phyloP scores from a whole-genome alignment of 2,113 vertebrate genomes.

The Passer montanus region DNA sequence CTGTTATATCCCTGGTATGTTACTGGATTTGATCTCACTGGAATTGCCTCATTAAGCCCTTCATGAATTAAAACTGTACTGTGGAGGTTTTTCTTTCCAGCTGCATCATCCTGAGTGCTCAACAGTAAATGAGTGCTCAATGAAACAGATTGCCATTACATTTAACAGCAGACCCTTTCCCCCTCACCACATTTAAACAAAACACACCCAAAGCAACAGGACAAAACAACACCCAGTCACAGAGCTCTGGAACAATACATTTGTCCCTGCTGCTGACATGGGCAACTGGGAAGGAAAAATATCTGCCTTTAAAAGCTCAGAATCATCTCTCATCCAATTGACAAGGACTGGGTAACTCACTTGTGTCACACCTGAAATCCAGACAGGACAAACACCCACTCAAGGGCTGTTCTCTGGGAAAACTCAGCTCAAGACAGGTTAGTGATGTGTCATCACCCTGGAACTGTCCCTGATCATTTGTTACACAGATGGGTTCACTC shows the following conservation, averaged over 20 bases:
- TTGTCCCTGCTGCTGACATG: neutral
- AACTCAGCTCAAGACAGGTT: neutral
- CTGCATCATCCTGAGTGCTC: neutral
- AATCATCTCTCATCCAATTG: neutral
- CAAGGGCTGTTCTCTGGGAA: conserved; percentile 33
- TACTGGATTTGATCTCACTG: neutral
- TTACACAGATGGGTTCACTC: neutral
- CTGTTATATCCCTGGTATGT: neutral
- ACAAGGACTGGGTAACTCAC: neutral
- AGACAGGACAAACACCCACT: neutral
- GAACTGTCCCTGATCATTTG: neutral
- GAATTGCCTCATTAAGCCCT: neutral
- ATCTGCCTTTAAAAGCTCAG: neutral
- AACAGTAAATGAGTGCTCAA: no score
- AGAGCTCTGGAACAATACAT: neutral
- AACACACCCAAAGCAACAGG: neutral
- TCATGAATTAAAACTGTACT: neutral
- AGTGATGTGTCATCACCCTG: neutral
- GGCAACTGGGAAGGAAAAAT: neutral
- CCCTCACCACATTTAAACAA: neutral
- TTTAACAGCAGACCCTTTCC: neutral
- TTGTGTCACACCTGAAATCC: neutral
- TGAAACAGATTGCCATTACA: neutral
- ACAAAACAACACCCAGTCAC: neutral
- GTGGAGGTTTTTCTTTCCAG: neutral